Percentiles rank a stretch among this genome's conserved stretches.
These are phyloP conservation scores for Charaxes varanes DNA, from an alignment of 1,140 invertebrate species.

Conservation along the genomic window DNA sequence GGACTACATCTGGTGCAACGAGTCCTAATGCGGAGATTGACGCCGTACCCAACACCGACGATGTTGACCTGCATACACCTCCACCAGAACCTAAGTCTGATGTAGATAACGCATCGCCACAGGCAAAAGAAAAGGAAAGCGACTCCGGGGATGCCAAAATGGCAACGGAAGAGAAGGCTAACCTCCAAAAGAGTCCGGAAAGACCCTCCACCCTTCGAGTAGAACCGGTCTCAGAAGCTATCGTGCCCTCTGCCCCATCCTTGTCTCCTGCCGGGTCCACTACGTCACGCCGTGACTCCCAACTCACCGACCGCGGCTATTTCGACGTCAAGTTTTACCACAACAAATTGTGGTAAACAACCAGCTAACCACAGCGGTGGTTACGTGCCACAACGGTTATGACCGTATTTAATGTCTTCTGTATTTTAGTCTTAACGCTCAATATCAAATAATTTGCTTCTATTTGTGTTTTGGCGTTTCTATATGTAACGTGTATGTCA, in stretches of 20 bases:
- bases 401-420: constrained; percentile 1
- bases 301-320: constrained; percentile 76
- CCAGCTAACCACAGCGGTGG: constrained; percentile 3
- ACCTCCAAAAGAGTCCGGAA: constrained; percentile 23
- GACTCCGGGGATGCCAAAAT: constrained; percentile 2
- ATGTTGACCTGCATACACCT: no score
- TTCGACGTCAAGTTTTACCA: constrained; percentile 80
- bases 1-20: constrained; percentile 2
- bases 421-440: no score
- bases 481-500: no score
- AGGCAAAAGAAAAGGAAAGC: no score
- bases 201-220: constrained; percentile 32
- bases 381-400: constrained; percentile 1
- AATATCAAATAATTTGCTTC: no score
- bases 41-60: no score
- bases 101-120: neutral
- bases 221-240: constrained; percentile 18
- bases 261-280: constrained; percentile 28
- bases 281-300: constrained; percentile 29
- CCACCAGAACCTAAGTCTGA: neutral
- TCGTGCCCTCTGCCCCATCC: constrained; percentile 4
- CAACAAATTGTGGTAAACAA: constrained; percentile 76
- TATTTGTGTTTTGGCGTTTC: no score
- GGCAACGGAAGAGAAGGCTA: neutral
- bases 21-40: neutral